Conservation (phyloP, 2,797 vertebrate genomes). For the Sebastes taczanowskii region DNA sequence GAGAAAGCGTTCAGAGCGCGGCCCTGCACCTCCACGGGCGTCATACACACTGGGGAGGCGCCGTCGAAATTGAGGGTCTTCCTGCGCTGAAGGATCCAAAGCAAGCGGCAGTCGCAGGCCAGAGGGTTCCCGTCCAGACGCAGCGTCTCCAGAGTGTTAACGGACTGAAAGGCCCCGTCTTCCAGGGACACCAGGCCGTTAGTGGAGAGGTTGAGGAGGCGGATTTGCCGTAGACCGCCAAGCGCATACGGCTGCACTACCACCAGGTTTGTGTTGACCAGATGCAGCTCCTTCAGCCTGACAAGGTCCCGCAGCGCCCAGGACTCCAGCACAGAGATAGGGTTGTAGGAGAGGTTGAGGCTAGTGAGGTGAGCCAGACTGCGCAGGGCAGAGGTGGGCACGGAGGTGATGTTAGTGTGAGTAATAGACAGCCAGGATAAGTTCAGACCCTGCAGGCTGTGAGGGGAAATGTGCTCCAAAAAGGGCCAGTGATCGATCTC, state of each 20-base stretch:
- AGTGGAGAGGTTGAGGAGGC: conserved; percentile 93
- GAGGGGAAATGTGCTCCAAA: conserved; percentile 90
- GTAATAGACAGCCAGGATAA: conserved; percentile 95
- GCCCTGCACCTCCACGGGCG: conserved; percentile 90
- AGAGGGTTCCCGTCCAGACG: conserved; percentile 94
- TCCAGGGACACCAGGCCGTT: conserved; percentile 92
- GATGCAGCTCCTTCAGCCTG: conserved; percentile 93
- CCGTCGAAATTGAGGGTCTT: conserved; percentile 95
- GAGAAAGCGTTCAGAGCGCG: conserved; percentile 89
- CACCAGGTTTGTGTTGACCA: conserved; percentile 88
- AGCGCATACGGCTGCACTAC: conserved; percentile 91
- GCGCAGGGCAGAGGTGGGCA: conserved; percentile 91
- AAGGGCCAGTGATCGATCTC: conserved; percentile 96
- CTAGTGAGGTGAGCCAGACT: conserved; percentile 90
- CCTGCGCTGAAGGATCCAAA: conserved; percentile 96
- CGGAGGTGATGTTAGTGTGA: conserved; percentile 93
- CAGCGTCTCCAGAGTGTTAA: conserved; percentile 93
- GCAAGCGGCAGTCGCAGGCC: conserved; percentile 95
- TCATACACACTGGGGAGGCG: conserved; percentile 89
- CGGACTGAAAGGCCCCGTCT: conserved; percentile 93
- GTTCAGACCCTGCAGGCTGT: conserved; percentile 94
- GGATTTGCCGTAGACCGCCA: conserved; percentile 91
- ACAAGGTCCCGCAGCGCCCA: conserved; percentile 92
- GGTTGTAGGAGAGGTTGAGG: conserved; percentile 96
- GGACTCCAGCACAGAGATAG: conserved; percentile 90